These are phyloP conservation scores for Melanocharis versteri DNA, from an alignment of 2,113 vertebrate species.

Conservation along the genomic window DNA sequence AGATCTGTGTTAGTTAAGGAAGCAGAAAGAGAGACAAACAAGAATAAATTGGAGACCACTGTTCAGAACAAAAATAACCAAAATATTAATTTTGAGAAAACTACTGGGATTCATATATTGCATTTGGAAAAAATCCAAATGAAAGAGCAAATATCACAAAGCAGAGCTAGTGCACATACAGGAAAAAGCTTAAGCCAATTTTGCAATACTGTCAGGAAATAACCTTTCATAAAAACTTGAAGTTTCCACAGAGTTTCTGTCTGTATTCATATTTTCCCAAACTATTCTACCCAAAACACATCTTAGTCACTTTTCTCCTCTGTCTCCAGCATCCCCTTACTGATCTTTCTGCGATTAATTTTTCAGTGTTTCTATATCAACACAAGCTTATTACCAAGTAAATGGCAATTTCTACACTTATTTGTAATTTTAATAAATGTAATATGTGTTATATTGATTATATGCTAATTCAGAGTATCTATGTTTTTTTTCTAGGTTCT, in stretches of 20 bases:
- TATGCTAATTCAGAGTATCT: neutral
- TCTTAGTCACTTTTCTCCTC: neutral
- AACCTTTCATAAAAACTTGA: neutral
- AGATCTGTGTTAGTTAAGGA: neutral
- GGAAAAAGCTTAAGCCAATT: neutral
- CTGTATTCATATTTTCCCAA: neutral
- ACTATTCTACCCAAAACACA: neutral
- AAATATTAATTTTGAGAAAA: neutral
- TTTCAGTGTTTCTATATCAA: neutral
- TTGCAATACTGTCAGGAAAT: neutral
- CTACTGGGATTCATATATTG: neutral
- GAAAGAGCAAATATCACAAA: neutral
- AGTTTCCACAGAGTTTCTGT: neutral
- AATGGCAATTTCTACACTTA: neutral
- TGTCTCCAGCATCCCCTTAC: neutral
- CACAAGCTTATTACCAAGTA: neutral
- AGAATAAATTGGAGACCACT: neutral
- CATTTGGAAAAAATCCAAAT: neutral
- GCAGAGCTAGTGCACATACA: neutral
- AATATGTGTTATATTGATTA: neutral
- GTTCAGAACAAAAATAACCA: neutral
- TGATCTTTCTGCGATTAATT: neutral
- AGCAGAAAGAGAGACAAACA: neutral
- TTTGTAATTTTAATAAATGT: neutral
- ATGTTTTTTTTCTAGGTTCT: neutral